Base-by-base conservation (phyloP, 2,888 invertebrate genomes). In the Chydorus sphaericus region DNA sequence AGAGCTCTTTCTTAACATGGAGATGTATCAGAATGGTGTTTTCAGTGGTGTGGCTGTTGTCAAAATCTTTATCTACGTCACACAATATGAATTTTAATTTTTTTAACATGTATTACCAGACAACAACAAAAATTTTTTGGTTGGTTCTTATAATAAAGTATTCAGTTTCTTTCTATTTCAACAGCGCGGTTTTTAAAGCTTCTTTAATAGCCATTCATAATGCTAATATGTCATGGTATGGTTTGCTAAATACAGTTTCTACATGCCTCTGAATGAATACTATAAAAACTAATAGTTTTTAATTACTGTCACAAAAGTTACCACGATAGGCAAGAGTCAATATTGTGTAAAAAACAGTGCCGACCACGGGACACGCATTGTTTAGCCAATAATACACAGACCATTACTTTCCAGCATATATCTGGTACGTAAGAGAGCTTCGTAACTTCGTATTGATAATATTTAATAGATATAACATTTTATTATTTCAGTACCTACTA, bases 1-100 rank as follows among this genome's bases (percentile, higher is more conserved):
- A 61, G 87, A 91, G 64, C 70, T 94, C 31, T 83, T 89, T 64
- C 73, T 94, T 29, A 81, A 80, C 60, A 91, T 93, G 90, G 84
- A 86, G 57, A 75, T 91, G 2, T 85, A 81, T 67, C 80, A 78
- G 58, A 75, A 79, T 50, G 79, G 81, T 4, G 75, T 77, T 53
- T 86, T 85, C 60, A 81, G 82, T 7, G 91, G 90, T 1, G 83
- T 81, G 44, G 89, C 87, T 11, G 78, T 92, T 1, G 89, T 91
- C 1, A 88, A 85, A 67, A 76, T 94, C 52, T 81, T 83, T 64
- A 82, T 94, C 53, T 83, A 81, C 65, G 89, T 93, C 4, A 88
- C 91, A 0, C 82, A 87, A 66, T 85, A 84, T 66, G 80, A 82
- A 63, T 90, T 80, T 73, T 85, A 73, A 75, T 26, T n/a, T 23